These are phyloP conservation scores for Oostethus manadensis DNA, from an alignment of 2,113 vertebrate species.

Conservation along the genomic window DNA sequence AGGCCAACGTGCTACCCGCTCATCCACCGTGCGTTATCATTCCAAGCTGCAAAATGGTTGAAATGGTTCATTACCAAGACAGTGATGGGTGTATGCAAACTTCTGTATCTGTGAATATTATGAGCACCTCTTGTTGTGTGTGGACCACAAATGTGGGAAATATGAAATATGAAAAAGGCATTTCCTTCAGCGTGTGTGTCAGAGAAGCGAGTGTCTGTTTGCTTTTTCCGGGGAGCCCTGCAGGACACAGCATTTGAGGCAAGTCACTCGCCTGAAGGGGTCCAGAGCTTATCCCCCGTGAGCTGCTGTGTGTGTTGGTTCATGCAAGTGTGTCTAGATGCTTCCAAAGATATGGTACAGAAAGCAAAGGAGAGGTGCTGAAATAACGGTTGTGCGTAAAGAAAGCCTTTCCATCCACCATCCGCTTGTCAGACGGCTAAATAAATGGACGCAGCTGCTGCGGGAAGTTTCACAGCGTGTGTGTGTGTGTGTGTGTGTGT, in stretches of 20 bases:
- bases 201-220: slow-evolving; percentile 33
- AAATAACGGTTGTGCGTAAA: slow-evolving; percentile 16
- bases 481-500: slow-evolving; percentile 16
- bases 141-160: no score
- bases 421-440: slow-evolving; percentile 47
- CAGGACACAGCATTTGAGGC: slow-evolving; percentile 13
- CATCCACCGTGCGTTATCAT: no score
- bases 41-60: no score
- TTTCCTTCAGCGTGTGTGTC: slow-evolving; percentile 38
- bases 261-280: slow-evolving; percentile 4
- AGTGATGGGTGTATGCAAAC: no score
- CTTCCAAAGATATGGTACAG: slow-evolving; percentile 6
- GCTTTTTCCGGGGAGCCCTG: slow-evolving; percentile 1
- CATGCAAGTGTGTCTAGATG: slow-evolving; percentile 2
- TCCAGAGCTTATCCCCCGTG: slow-evolving; percentile 1
- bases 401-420: slow-evolving; percentile 52
- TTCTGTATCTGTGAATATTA: no score
- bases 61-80: no score
- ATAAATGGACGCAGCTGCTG: slow-evolving; percentile 65
- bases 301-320: not conserved
- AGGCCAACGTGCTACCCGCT: no score
- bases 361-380: not conserved
- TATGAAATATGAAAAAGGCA: no score
- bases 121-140: no score
- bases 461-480: slow-evolving; percentile 28